Percentiles rank a stretch among this genome's conserved stretches.
phyloP scores from a whole-genome alignment of 1,140 invertebrate genomes.

The Teleogryllus occipitalis region DNA sequence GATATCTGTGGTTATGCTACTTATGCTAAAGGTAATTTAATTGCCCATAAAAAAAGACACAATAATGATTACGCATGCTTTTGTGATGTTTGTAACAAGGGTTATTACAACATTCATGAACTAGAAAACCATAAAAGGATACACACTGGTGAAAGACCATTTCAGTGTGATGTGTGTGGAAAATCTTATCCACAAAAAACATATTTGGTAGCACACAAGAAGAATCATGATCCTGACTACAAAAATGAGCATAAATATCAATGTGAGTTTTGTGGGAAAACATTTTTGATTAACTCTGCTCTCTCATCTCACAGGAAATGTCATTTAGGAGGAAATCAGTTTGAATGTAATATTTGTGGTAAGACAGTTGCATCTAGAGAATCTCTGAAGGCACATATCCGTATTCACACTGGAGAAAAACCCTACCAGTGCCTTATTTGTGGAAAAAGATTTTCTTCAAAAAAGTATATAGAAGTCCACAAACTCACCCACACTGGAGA shows the following conservation, averaged over 20 bases:
- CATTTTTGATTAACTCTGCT: neutral
- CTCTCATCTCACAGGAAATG: neutral
- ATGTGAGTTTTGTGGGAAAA: conserved; percentile 68
- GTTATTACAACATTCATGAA: neutral
- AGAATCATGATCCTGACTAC: conserved; percentile 33
- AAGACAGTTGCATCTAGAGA: conserved; percentile 33
- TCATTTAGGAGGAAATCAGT: conserved; percentile 53
- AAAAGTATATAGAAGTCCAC: conserved; percentile 39
- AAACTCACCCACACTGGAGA: conserved; percentile 39
- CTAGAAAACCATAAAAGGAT: neutral
- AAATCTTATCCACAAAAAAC: neutral
- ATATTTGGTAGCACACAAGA: neutral
- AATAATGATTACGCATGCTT: no score
- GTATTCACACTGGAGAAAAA: conserved; percentile 45
- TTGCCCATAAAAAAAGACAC: no score
- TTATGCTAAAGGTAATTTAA: no score
- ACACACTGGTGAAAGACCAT: neutral
- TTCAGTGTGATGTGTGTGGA: conserved; percentile 26
- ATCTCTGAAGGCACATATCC: conserved; percentile 27
- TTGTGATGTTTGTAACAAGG: conserved; percentile 1
- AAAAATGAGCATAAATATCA: conserved; percentile 47
- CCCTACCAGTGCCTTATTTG: conserved; percentile 65
- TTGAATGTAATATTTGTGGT: conserved; percentile 57
- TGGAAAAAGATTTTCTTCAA: conserved; percentile 56
- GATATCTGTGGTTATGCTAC: no score